Evolutionary conservation across 2,113 vertebrate genomes (phyloP).

Genomic region (Chelonoidis abingdonii): DNA sequence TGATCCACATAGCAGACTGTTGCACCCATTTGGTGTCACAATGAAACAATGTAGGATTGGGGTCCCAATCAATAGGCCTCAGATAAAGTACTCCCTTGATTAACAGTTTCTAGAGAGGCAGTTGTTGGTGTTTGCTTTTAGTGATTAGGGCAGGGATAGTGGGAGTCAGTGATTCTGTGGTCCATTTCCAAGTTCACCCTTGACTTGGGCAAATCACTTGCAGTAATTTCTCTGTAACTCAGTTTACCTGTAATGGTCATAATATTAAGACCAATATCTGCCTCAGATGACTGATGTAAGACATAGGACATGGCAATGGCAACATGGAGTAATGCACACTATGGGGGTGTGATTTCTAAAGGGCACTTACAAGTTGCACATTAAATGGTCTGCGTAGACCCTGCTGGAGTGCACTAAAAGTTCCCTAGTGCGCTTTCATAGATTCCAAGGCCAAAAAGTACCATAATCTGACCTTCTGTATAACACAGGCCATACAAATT

Average conservation of each 20-base stretch:
- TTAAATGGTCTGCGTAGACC: not conserved
- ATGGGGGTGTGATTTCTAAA: not conserved
- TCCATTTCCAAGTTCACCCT: not conserved
- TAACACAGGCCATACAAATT: not conserved
- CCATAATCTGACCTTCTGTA: no score
- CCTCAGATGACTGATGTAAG: not conserved
- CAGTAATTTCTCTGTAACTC: not conserved
- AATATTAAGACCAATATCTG: not conserved
- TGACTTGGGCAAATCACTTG: not conserved
- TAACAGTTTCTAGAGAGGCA: accelerated
- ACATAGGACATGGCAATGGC: not conserved
- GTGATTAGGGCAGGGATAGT: not conserved
- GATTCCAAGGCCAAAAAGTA: not conserved
- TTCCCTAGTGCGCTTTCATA: not conserved
- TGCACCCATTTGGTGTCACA: not conserved
- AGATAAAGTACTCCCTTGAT: not conserved
- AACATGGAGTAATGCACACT: not conserved
- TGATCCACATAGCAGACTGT: not conserved
- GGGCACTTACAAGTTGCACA: not conserved
- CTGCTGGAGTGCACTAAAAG: not conserved
- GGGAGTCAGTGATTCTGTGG: not conserved
- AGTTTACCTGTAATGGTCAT: not conserved
- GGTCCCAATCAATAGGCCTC: not conserved
- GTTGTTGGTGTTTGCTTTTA: not conserved
- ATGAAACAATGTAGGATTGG: accelerated